These are phyloP conservation scores for Loxodonta africana DNA, from an alignment of 2,113 vertebrate species.

Conservation along the genomic window DNA sequence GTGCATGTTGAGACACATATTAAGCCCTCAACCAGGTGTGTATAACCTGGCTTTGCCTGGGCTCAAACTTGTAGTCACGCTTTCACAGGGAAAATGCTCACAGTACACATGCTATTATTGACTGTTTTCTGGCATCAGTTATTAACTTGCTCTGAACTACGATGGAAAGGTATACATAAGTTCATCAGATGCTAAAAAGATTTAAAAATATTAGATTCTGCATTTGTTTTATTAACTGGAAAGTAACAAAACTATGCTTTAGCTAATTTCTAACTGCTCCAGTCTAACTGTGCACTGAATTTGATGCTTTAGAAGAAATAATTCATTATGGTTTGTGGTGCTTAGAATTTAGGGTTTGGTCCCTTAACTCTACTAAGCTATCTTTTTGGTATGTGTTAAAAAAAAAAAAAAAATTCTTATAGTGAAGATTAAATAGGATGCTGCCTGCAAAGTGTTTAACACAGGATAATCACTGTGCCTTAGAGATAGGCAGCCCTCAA, in stretches of 20 bases:
- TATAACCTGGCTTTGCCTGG: neutral
- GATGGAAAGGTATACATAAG: neutral
- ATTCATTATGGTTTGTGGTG: neutral
- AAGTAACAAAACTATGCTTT: constrained; percentile 56
- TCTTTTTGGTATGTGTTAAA: constrained; percentile 43
- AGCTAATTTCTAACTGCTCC: constrained; percentile 61
- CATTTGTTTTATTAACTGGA: constrained; percentile 62
- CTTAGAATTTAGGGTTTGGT: constrained; percentile 68
- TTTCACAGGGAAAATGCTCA: neutral
- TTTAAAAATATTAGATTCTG: constrained; percentile 65
- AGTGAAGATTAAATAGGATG: neutral
- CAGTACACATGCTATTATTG: neutral
- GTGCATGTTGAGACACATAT: neutral
- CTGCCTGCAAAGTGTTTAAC: neutral
- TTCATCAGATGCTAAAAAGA: constrained; percentile 15
- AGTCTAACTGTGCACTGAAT: neutral
- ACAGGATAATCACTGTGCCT: neutral
- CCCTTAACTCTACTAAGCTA: constrained; percentile 80
- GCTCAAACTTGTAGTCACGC: neutral
- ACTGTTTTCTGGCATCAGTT: constrained; percentile 46
- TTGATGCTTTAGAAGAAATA: constrained; percentile 18
- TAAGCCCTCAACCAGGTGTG: neutral
- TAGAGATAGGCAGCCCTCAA: neutral
- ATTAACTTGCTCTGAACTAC: constrained; percentile 56
- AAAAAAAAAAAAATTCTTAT: too few species aligned